Conservation (phyloP, 2,888 invertebrate genomes). For the Sarcophaga caerulescens region DNA sequence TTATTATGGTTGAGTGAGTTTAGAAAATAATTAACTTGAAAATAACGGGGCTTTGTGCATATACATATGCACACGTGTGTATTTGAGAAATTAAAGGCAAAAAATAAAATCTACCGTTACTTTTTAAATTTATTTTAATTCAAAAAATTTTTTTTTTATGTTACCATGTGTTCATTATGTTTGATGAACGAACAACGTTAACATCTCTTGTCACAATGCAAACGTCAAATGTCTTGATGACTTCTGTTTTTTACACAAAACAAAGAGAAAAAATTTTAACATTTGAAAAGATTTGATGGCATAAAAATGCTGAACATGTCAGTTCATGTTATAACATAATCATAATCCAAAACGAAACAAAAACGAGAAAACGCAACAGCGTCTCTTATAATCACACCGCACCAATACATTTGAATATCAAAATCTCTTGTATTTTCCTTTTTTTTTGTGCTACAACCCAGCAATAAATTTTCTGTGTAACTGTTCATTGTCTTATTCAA, state of each 20-base stretch:
- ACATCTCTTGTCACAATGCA: not conserved
- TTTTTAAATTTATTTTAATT: not conserved
- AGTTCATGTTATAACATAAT: not conserved
- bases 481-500: no score
- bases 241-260: not conserved
- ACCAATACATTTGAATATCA: no score
- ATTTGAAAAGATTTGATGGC: not conserved
- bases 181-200: no score
- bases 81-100: no score
- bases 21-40: constrained; percentile 53
- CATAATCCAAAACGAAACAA: constrained; percentile 5
- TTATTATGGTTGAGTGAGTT: constrained; percentile 49
- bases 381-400: not conserved
- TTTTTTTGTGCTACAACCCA: not conserved
- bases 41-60: not conserved
- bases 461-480: no score
- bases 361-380: not conserved
- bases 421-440: not conserved
- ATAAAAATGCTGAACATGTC: not conserved
- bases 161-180: not conserved
- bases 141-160: not conserved
- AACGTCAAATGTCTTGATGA: not conserved
- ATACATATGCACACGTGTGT: no score
- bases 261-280: not conserved
- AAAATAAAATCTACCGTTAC: not conserved